A percentile compares a stretch with the other conserved stretches of the same genome.
These are phyloP conservation scores for Lagria hirta DNA, from an alignment of 2,888 invertebrate species.

Conservation along the genomic window DNA sequence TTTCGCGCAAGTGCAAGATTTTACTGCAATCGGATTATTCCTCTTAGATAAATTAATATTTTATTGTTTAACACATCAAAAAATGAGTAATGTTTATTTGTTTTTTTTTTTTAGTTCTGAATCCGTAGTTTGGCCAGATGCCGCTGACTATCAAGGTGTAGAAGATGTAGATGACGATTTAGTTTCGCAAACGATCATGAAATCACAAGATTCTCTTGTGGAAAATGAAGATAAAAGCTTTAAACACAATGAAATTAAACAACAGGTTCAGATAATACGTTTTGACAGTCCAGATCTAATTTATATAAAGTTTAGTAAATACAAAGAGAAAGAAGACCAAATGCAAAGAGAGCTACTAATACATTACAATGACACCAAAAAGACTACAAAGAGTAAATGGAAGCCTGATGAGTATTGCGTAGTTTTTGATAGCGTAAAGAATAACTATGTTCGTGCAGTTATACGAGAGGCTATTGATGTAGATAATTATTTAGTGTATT, in stretches of 20 bases:
- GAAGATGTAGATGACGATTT: conserved; percentile 28
- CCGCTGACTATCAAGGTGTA: conserved; percentile 29
- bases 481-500: conserved; percentile 58
- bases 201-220: conserved; percentile 31
- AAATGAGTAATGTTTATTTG: conserved; percentile 2
- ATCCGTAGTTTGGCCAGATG: conserved; percentile 54
- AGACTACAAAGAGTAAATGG: conserved; percentile 27
- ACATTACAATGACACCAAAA: conserved; percentile 29
- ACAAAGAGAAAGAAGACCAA: conserved; percentile 30
- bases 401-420: conserved; percentile 51
- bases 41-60: background rate
- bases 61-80: too few species aligned
- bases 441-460: conserved; percentile 67
- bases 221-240: conserved; percentile 33
- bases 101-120: conserved; percentile 37
- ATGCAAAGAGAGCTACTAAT: conserved; percentile 39
- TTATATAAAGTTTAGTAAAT: conserved; percentile 52
- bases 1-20: background rate
- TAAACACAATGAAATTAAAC: conserved; percentile 27
- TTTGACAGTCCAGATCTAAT: conserved; percentile 44
- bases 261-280: conserved; percentile 40
- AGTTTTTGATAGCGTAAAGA: conserved; percentile 54
- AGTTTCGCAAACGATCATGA: conserved; percentile 31
- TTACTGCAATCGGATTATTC: background rate
- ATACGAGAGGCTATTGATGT: conserved; percentile 42